Percentiles rank a stretch among this genome's conserved stretches.
These are phyloP conservation scores for Drosophila nikananu DNA, from an alignment of 1,140 invertebrate genomes.

Conservation along the genomic window DNA sequence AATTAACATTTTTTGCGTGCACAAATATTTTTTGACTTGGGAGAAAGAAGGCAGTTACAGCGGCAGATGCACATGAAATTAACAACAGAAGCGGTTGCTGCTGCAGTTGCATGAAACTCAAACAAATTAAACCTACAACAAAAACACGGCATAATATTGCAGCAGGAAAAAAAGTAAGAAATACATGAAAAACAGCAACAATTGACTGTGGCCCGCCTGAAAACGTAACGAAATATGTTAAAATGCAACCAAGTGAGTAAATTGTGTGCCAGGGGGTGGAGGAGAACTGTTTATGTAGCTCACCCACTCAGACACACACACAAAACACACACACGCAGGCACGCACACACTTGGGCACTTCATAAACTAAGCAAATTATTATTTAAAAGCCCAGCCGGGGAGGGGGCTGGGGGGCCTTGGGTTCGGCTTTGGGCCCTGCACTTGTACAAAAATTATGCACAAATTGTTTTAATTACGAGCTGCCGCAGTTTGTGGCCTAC, in stretches of 20 bases:
- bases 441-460: conserved; percentile 78
- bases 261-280: conserved; percentile 62
- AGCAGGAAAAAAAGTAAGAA: conserved; percentile 36
- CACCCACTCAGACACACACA: conserved; percentile 25
- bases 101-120: conserved; percentile 68
- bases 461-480: conserved; percentile 84
- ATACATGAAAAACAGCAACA: conserved; percentile 78
- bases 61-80: conserved; percentile 74
- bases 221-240: conserved; percentile 83
- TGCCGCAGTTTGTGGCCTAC: conserved; percentile 72
- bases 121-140: conserved; percentile 76
- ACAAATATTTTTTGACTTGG: conserved; percentile 81
- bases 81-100: conserved; percentile 65
- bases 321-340: conserved; percentile 21
- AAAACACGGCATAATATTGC: conserved; percentile 33
- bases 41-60: conserved; percentile 57
- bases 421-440: conserved; percentile 62
- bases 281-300: conserved; percentile 73
- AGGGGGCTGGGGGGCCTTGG: conserved; percentile 39
- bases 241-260: conserved; percentile 82
- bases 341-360: conserved; percentile 50
- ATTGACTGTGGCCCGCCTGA: conserved; percentile 53
- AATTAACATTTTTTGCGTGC: conserved; percentile 84
- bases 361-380: conserved; percentile 84
- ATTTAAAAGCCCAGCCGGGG: conserved; percentile 73